Evolutionary conservation across 2,113 vertebrate species (phyloP).

Genomic region (Bombycilla garrulus): DNA sequence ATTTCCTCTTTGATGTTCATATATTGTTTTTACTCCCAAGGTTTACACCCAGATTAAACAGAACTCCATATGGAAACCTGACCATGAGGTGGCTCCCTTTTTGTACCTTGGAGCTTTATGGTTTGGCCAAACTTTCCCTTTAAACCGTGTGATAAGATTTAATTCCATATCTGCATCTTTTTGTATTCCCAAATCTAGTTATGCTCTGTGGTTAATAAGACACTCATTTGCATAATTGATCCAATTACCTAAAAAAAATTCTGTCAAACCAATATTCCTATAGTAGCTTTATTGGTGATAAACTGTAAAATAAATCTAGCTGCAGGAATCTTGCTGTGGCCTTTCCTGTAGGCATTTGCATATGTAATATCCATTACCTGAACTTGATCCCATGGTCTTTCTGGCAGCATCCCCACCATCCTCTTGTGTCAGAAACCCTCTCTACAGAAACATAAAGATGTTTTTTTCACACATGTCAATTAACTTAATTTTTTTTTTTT

Average conservation of each 20-base stretch:
- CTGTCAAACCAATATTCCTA: neutral
- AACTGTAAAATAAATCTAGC: neutral
- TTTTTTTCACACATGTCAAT: neutral
- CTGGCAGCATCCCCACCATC: neutral
- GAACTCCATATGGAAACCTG: neutral
- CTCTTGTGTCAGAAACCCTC: accelerated
- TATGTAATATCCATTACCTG: neutral
- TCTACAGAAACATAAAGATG: neutral
- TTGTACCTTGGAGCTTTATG: neutral
- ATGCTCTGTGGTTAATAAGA: neutral
- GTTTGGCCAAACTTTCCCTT: neutral
- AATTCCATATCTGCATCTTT: neutral
- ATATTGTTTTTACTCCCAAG: neutral
- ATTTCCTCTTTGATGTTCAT: neutral
- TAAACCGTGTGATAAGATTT: neutral
- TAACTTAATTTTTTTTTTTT: neutral
- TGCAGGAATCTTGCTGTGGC: neutral
- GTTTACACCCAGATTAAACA: neutral
- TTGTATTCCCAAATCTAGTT: slow-evolving; percentile 11
- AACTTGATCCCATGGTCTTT: neutral
- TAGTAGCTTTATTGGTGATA: neutral
- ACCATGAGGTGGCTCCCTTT: neutral
- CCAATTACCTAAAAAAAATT: neutral
- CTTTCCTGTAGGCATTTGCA: neutral
- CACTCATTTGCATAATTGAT: neutral